Conservation (phyloP, 1,140 invertebrate genomes). For the Listronotus bonariensis region DNA sequence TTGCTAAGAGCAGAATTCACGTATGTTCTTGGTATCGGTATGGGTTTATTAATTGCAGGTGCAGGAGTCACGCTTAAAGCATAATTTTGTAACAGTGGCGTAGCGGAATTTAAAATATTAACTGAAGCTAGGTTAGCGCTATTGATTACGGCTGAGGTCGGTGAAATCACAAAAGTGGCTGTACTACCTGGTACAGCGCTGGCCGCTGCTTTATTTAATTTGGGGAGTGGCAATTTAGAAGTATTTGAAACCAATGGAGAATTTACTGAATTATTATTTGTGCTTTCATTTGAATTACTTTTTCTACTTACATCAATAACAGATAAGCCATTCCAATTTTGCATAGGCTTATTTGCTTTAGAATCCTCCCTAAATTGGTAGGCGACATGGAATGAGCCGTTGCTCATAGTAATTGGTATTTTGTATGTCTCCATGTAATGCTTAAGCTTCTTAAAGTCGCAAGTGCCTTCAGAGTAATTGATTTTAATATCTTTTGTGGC, state of each 20-base stretch:
- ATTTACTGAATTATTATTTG: not conserved
- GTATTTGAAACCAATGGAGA: not conserved
- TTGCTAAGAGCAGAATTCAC: constrained; percentile 8
- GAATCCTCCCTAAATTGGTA: constrained; percentile 16
- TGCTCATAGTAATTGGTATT: constrained; percentile 34
- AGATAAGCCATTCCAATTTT: constrained; percentile 22
- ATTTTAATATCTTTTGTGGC: constrained; percentile 19
- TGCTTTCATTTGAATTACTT: not conserved
- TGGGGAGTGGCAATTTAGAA: not conserved
- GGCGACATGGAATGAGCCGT: constrained; percentile 24
- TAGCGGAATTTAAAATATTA: constrained; percentile 6
- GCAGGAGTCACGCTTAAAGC: constrained; percentile 3
- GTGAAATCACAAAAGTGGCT: not conserved
- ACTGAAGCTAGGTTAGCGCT: not conserved
- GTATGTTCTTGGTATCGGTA: constrained; percentile 1
- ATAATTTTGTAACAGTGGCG: constrained; percentile 8
- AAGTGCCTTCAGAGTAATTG: constrained; percentile 6
- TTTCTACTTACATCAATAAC: not conserved
- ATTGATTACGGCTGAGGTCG: not conserved
- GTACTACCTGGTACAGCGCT: not conserved
- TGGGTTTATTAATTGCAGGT: not conserved
- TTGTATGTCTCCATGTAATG: constrained; percentile 29
- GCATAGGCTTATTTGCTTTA: not conserved
- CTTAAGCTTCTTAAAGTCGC: constrained; percentile 35
- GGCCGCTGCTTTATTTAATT: not conserved